Evolutionary conservation across 2,113 vertebrate species (phyloP), one percentile per base, ranked within the genome.

Genomic region (Trinectes maculatus): DNA sequence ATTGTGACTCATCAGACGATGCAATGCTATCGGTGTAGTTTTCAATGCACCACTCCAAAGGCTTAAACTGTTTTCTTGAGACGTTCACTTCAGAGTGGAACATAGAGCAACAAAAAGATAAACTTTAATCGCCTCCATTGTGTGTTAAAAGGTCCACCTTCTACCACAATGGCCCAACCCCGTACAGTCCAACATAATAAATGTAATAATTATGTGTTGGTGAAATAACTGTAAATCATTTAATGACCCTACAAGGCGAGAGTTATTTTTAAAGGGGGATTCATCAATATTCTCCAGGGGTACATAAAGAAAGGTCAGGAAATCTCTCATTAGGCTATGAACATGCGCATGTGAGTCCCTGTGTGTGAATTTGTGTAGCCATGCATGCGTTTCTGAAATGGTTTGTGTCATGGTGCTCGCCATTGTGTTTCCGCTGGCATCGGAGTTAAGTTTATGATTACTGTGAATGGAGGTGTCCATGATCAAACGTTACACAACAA

Each of bases 241-340:
- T 85, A 91, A 89, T 90, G 87, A 91, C 88, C 86, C 87, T 86
- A 88, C 79, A 86, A 87, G 83, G 74, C 79, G 55, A 84, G 87
- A 91, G 89, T 91, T 92, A 91, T 92, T 91, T 92, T 91, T 91
- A 91, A 91, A 91, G 74, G 74, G 74, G 85, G 82, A 91, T 92
- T 91, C 87, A 93, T 92, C 89, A 91, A 90, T 91, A 91, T 91
- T 91, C 90, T 92, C 89, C 73, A 79, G 88, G 85, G 92, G 86
- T 86, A 77, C 65, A 77, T 51, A 43, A 74, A 83, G 81, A 93
- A 91, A 92, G 92, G 90, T 92, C 89, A 89, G 77, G 88, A 84
- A 85, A 84, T 87, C 64, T 88, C 85, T 92, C 88, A 91, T 91
- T 92, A 91, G 60, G 52, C 74, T 71, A 31, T 39, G 67, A 62